Conservation (phyloP, 1,140 invertebrate species). For the Myzus persicae region DNA sequence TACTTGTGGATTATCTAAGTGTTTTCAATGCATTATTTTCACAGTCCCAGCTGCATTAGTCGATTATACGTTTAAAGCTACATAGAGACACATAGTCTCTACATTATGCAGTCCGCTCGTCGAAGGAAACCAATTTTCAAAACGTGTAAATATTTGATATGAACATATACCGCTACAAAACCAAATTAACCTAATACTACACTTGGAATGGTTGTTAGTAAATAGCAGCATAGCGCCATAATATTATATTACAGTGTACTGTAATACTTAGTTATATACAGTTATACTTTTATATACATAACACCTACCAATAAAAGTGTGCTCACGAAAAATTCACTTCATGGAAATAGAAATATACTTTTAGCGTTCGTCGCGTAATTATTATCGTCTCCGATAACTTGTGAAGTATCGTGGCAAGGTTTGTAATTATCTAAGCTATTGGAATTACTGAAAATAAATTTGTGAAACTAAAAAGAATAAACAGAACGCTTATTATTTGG, state of each 20-base stretch:
- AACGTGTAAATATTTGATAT: background rate
- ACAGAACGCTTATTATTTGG: background rate
- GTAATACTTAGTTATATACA: too few relatives aligned
- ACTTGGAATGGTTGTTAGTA: background rate
- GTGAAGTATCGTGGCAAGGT: background rate
- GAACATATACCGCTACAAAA: background rate
- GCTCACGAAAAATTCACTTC: background rate
- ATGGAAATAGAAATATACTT: background rate
- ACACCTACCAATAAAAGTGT: background rate
- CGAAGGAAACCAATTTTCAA: background rate
- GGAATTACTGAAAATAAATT: background rate
- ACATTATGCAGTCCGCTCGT: background rate
- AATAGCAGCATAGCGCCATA: background rate
- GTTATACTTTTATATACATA: background rate
- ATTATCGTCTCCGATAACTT: background rate
- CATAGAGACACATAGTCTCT: too few relatives aligned
- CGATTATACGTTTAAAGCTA: background rate
- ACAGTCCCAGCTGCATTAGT: background rate
- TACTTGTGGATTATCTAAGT: background rate
- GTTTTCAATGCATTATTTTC: background rate
- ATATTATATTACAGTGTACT: background rate
- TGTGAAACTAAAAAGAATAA: background rate
- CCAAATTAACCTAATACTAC: background rate
- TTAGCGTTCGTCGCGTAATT: background rate
- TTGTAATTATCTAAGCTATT: background rate